Percentiles rank a stretch among this genome's conserved stretches.
phyloP scores from a whole-genome alignment of 2,797 vertebrate genomes.

The Poeciliopsis presidionis region DNA sequence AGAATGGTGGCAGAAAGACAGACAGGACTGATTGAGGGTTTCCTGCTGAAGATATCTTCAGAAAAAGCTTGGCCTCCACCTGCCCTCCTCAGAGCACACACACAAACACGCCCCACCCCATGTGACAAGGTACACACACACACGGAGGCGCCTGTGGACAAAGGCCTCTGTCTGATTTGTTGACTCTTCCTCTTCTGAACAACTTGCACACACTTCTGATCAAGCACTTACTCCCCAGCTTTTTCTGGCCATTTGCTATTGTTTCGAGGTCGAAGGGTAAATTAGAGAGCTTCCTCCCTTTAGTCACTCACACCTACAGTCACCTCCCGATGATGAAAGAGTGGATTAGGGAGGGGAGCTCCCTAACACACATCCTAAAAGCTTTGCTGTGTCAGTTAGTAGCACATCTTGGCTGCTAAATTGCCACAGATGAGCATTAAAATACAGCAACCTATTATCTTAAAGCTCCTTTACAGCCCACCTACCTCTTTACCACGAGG shows the following conservation, averaged over 20 bases:
- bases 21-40: constrained; percentile 76
- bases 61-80: constrained; percentile 61
- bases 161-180: constrained; percentile 67
- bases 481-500: constrained; percentile 58
- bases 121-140: constrained; percentile 60
- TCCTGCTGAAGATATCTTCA: constrained; percentile 68
- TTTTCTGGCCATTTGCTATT: constrained; percentile 38
- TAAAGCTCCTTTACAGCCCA: constrained; percentile 62
- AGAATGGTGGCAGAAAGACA: constrained; percentile 67
- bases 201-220: constrained; percentile 46
- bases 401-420: constrained; percentile 66
- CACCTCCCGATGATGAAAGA: constrained; percentile 73
- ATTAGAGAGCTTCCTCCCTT: constrained; percentile 62
- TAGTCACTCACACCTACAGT: constrained; percentile 71
- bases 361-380: constrained; percentile 52
- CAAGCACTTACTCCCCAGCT: constrained; percentile 28
- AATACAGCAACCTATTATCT: constrained; percentile 58
- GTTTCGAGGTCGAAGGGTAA: constrained; percentile 70
- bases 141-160: constrained; percentile 61
- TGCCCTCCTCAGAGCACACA: constrained; percentile 50
- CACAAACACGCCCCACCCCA: constrained; percentile 46
- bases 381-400: constrained; percentile 52
- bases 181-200: constrained; percentile 56
- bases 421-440: constrained; percentile 55
- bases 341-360: constrained; percentile 63